Base-by-base conservation (phyloP, 2,113 vertebrate species). In the Syngnathus typhle region DNA sequence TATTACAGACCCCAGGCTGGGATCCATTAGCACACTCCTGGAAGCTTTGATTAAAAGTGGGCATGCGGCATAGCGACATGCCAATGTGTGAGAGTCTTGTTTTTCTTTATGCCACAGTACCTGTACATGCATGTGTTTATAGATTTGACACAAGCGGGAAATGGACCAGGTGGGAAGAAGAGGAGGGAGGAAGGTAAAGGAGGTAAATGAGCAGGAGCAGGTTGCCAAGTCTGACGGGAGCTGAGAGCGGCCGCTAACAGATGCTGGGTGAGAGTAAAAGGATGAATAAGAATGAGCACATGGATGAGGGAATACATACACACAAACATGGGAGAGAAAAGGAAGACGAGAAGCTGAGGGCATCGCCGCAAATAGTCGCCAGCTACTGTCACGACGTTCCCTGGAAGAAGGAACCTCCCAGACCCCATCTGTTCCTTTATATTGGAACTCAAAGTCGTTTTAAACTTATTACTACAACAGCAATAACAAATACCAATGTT, bases 241-340 rank as follows among this genome's bases (percentile, higher is more conserved):
- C 69, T 76, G 68, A 72, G 72, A 79, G 76, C 71, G 66, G 68
- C 65, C 69, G 81, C 65, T 64, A 75, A 73, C 75, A 64, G 76
- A 82, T 59, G 43, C 66, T 32, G 69, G 71, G 71, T 82, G 79
- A 85, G 77, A 81, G 74, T 79, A 84, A 85, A 88, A 79, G 65
- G 68, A 83, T 84, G 85, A 87, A 88, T 87, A 87, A 72, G 84
- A 86, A 88, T 81, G 81, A 82, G 77, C 76, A 73, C 7, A 15
- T 78, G 80, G 80, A 80, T 65, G 65, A 69, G 56, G 27, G 43
- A 72, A 72, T 41, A 72, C 69, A 58, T 7, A 58, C 6, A 58
- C 27, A 58, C 55, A 58, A 58, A 58, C 7, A 15, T 36, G 55
- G 37, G 69, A 21, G 21, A 6, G 43, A 18, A 36, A 51, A 19